Evolutionary conservation across 2,888 invertebrate species (phyloP).

Genomic region (Embidobia sp.): DNA sequence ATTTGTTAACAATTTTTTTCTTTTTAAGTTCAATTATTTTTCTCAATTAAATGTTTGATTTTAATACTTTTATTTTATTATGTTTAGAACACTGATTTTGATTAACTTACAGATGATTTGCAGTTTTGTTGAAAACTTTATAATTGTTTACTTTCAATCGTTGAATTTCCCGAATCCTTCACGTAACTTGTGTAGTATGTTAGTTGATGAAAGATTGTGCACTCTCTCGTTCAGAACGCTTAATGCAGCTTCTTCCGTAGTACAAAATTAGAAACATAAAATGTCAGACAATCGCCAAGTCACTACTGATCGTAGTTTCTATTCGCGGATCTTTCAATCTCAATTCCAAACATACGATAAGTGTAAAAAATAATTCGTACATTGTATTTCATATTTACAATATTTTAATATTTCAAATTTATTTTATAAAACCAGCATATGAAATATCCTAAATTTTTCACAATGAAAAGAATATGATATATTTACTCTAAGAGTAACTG

Average conservation of each 20-base stretch:
- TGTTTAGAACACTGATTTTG: no score
- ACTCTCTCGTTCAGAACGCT: conserved; percentile 66
- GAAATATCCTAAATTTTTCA: no score
- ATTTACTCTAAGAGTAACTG: no score
- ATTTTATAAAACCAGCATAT: no score
- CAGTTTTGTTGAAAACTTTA: no score
- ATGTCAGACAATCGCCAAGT: conserved; percentile 78
- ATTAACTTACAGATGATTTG: conserved; percentile 7
- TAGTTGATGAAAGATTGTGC: conserved; percentile 63
- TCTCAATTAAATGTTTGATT: no score
- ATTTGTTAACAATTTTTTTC: conserved; percentile 3
- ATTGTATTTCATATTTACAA: no score
- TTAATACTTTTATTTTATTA: no score
- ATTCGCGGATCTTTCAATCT: conserved; percentile 59
- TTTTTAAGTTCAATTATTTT: no score
- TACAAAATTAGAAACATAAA: conserved; percentile 77
- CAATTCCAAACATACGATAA: conserved; percentile 42
- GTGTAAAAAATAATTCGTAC: not conserved
- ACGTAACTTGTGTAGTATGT: conserved; percentile 21
- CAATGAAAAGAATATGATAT: no score
- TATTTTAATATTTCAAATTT: no score
- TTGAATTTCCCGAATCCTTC: conserved; percentile 9
- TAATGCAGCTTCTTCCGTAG: conserved; percentile 72
- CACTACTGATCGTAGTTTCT: conserved; percentile 62
- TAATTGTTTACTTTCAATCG: no score